phyloP scores from a whole-genome alignment of 2,113 vertebrate species.

The Lophochroa leadbeateri region DNA sequence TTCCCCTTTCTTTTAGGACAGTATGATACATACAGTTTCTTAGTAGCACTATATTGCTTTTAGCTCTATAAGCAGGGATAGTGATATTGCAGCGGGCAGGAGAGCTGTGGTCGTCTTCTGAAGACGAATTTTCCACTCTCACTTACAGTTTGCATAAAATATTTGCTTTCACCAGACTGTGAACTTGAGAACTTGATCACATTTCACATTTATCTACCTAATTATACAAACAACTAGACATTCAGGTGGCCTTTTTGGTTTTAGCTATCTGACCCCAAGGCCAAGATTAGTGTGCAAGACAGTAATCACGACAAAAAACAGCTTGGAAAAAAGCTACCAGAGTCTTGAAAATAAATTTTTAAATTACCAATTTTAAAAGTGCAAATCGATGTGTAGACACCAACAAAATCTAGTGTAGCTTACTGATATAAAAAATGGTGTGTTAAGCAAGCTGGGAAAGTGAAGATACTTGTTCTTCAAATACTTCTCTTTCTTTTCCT shows the following conservation, averaged over 20 bases:
- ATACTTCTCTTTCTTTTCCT: not conserved
- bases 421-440: not conserved
- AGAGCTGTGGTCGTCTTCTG: not conserved
- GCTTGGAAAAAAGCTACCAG: not conserved
- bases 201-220: not conserved
- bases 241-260: not conserved
- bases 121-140: not conserved
- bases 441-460: not conserved
- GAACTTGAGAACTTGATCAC: not conserved
- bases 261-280: not conserved
- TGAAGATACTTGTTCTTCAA: not conserved
- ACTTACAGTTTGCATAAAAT: not conserved
- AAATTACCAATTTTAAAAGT: not conserved
- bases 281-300: not conserved
- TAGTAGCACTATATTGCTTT: not conserved
- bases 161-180: not conserved
- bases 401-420: not conserved
- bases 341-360: not conserved
- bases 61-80: not conserved
- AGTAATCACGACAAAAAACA: not conserved
- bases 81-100: not conserved
- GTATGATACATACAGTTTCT: not conserved
- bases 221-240: not conserved
- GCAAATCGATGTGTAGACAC: not conserved
- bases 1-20: not conserved